Evolutionary conservation across 2,113 vertebrate genomes (phyloP), one percentile per base, ranked within the genome.

Genomic region (Aplodontia rufa): DNA sequence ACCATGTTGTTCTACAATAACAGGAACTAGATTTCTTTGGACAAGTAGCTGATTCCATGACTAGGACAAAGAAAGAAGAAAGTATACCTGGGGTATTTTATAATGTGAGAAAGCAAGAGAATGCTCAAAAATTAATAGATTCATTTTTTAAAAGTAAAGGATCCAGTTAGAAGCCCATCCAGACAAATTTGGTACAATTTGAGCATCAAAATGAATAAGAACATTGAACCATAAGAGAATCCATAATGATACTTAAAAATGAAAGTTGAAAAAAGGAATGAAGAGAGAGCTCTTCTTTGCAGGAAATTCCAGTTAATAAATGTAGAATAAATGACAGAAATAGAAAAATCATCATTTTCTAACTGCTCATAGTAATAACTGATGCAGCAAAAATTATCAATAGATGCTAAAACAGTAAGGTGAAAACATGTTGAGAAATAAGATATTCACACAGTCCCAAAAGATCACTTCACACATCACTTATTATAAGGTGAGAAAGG

Each of bases 181-280:
- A 95, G 66, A 26, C 24, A 32, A 45, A 80, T 85, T 66, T 79
- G 12, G 53, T 10, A 86, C 37, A 64, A 66, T 37, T n/a, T 94
- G 68, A 91, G 19, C 87, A 91, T 66, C 49, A 84, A 92, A 85
- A 85, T 42, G 16, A 86, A 62, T 92, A 76, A 89, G 32, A 40
- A 55, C 37, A 82, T 13, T 58, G 64, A 90, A 74, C 84, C 71
- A 64, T 78, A 87, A 78, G 16, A 93, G 42, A 85, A 7, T 84
- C 26, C 22, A 79, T 75, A 80, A 0, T 51, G 64, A 74, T 47
- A 58, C 85, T 68, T 30, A 60, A 72, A 69, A 76, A 40, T 72
- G 11, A 62, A 60, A 72, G n/a, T 83, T 69, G 4, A 62, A 68
- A 90, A 68, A 45, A 64, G 28, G 37, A 80, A 51, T 79, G n/a